Evolutionary conservation across 2,888 invertebrate species (phyloP).

Genomic region (Parnassius mnemosyne): DNA sequence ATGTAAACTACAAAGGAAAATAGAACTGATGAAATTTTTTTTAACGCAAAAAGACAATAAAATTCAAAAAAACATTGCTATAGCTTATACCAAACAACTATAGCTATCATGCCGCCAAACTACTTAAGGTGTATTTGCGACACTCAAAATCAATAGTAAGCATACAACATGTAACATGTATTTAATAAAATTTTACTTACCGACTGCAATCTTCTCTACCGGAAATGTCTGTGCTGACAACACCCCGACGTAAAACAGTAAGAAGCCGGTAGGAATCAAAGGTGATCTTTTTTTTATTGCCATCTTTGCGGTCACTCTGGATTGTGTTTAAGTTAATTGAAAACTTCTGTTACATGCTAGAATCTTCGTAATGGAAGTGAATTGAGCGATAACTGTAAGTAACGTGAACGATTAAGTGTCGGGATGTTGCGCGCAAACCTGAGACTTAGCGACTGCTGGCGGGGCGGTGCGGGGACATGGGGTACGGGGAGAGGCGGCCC

Average conservation of each 20-base stretch:
- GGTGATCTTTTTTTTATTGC: constrained; percentile 30
- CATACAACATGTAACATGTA: too few species aligned
- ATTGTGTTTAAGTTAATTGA: constrained; percentile 30
- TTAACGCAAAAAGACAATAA: too few species aligned
- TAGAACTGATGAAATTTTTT: too few species aligned
- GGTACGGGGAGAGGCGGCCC: constrained; percentile 51
- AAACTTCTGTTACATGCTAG: constrained; percentile 37
- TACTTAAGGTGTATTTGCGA: too few species aligned
- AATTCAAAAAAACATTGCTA: too few species aligned
- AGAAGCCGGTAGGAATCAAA: constrained; percentile 49
- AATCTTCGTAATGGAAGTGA: constrained; percentile 28
- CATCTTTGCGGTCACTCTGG: constrained; percentile 22
- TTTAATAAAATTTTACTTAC: constrained; percentile 49
- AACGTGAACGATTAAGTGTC: constrained; percentile 47
- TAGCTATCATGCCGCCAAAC: too few species aligned
- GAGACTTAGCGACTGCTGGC: constrained; percentile 75
- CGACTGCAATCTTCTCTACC: constrained; percentile 73
- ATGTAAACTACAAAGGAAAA: too few species aligned
- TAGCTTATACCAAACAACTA: too few species aligned
- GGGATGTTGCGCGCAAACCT: constrained; percentile 76
- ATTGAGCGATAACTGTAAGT: constrained; percentile 36
- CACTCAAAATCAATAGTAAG: too few species aligned
- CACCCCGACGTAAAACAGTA: constrained; percentile 54
- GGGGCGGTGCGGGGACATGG: constrained; percentile 56
- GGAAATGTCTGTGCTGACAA: constrained; percentile 62